Evolutionary conservation across 2,113 vertebrate genomes (phyloP).

Genomic region (Oriolus oriolus): DNA sequence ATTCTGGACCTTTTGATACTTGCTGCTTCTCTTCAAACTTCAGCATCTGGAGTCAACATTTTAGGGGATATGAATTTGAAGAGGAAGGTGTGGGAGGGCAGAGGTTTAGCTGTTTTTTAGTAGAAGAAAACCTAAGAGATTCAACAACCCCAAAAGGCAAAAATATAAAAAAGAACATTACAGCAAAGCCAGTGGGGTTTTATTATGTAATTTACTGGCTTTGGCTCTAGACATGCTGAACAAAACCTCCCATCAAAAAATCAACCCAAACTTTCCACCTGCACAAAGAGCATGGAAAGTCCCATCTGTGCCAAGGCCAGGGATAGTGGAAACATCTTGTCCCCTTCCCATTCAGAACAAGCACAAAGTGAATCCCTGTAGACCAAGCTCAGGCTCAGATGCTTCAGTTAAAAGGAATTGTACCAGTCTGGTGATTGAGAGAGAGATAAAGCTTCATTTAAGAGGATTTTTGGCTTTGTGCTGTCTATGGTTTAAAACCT

Average conservation of each 20-base stretch:
- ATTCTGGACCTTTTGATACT: neutral
- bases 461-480: neutral
- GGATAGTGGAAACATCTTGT: neutral
- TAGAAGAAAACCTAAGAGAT: neutral
- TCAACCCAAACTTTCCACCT: neutral
- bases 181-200: neutral
- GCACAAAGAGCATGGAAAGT: neutral
- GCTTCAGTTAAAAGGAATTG: neutral
- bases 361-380: neutral
- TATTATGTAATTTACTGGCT: neutral
- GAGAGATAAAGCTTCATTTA: neutral
- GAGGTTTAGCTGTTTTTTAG: neutral
- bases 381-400: neutral
- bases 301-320: rapidly evolving
- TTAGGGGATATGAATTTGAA: neutral
- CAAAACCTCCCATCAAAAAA: neutral
- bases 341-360: neutral
- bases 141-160: neutral
- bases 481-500: neutral
- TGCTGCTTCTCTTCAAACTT: neutral
- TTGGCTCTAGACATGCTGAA: neutral
- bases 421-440: neutral
- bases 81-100: neutral
- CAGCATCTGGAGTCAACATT: neutral
- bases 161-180: neutral